Percentiles rank a stretch among this genome's conserved stretches.
Evolutionary conservation across 2,113 vertebrate species (phyloP).

Genomic region (Aramus guarauna): DNA sequence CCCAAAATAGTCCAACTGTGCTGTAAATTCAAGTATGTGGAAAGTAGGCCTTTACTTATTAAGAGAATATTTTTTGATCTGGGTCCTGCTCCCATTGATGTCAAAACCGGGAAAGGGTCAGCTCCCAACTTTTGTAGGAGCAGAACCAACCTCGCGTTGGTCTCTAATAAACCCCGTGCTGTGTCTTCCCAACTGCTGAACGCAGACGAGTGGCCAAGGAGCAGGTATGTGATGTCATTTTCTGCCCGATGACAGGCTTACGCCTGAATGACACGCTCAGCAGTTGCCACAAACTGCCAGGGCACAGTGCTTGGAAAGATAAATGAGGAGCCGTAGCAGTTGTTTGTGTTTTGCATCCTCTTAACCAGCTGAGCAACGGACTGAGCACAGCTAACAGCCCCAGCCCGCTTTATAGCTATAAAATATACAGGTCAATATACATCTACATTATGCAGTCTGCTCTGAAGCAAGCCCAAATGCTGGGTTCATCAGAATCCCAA

Average conservation of each 20-base stretch:
- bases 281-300: not conserved
- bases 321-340: not conserved
- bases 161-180: not conserved
- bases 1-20: not conserved
- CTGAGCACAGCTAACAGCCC: not conserved
- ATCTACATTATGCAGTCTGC: not conserved
- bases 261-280: not conserved
- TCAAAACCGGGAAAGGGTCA: not conserved
- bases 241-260: not conserved
- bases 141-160: not conserved
- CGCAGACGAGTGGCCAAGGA: not conserved
- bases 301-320: not conserved
- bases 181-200: not conserved
- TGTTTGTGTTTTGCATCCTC: not conserved
- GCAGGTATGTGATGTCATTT: fast-evolving
- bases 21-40: slow-evolving; percentile 19
- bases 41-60: not conserved
- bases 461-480: not conserved
- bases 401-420: not conserved
- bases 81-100: not conserved
- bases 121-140: not conserved
- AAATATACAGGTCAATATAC: not conserved
- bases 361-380: not conserved
- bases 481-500: not conserved
- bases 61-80: not conserved